These are phyloP conservation scores for Atethmia centrago DNA, from an alignment of 2,888 invertebrate genomes.

Conservation along the genomic window DNA sequence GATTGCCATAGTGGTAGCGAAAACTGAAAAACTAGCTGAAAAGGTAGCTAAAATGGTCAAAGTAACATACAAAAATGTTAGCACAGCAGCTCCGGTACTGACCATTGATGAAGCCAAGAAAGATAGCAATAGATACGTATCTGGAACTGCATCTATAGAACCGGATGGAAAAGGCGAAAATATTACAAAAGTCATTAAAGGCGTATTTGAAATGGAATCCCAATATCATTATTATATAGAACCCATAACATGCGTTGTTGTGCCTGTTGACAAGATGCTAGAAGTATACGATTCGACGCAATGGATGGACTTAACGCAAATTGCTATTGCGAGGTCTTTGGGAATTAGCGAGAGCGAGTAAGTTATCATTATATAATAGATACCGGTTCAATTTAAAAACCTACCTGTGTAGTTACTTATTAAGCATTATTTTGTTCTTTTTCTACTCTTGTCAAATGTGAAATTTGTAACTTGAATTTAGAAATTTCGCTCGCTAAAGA, in stretches of 20 bases:
- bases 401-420: background rate
- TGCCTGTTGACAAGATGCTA: slow-evolving; percentile 93
- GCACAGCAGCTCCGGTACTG: slow-evolving; percentile 75
- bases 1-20: slow-evolving; percentile 92
- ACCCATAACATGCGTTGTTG: slow-evolving; percentile 91
- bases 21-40: slow-evolving; percentile 88
- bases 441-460: background rate
- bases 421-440: background rate
- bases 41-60: slow-evolving; percentile 90
- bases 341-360: slow-evolving; percentile 90
- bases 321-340: slow-evolving; percentile 90
- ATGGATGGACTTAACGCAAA: slow-evolving; percentile 92
- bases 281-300: slow-evolving; percentile 92
- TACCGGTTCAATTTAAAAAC: background rate
- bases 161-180: slow-evolving; percentile 79
- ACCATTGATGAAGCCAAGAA: slow-evolving; percentile 82
- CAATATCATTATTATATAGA: slow-evolving; percentile 95
- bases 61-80: slow-evolving; percentile 88
- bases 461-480: background rate
- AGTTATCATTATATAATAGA: slow-evolving; percentile 58
- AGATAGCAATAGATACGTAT: slow-evolving; percentile 81
- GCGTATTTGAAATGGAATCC: slow-evolving; percentile 90
- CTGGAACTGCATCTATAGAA: slow-evolving; percentile 71
- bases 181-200: slow-evolving; percentile 87
- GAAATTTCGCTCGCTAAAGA: too few relatives aligned